Evolutionary conservation across 2,113 vertebrate species (phyloP), one percentile per base, ranked within the genome.

Genomic region (Cryptomyrus ogoouensis): DNA sequence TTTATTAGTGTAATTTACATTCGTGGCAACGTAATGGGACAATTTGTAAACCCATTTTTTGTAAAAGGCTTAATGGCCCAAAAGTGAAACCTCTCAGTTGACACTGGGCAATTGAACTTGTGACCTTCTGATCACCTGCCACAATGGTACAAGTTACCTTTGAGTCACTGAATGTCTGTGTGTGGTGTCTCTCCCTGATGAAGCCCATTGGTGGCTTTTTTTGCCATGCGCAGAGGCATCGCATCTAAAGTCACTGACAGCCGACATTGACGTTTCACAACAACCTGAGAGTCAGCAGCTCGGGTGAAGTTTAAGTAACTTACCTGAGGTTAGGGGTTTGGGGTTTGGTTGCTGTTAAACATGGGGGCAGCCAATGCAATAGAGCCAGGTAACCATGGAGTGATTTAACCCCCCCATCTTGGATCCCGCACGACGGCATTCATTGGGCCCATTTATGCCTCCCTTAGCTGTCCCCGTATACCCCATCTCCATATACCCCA

Each of bases 241-340:
- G 31, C 89, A 90, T 93, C 91, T 90, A 35, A 92, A 89, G 91
- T 91, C 49, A 90, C 90, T 91, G 92, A 93, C 91, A 92, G 91
- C 89, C 91, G 90, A 93, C 93, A 95, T 92, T 92, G 94, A 94
- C 44, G 91, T 91, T 93, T 92, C 17, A 90, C 94, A 92, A 93
- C 92, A 93, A 90, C 53, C 89, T 88, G 10, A 21, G 27, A 92
- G 90, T 92, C 93, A 90, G 92, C 90, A 87, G 12, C 42, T 89
- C 24, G 13, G n/a, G 87, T 80, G 88, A 83, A 90, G 44, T 44
- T 92, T 88, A 91, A 90, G 89, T 27, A 47, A 89, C 80, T 89
- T 52, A 52, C 88, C 89, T 83, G 88, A 91, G 58, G 91, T 92
- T 74, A 1, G 17, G 35, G 5, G 39, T 6, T 44, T 27, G 83